Evolutionary conservation across 2,797 vertebrate genomes (phyloP).

Genomic region (Macropus fuliginosus): DNA sequence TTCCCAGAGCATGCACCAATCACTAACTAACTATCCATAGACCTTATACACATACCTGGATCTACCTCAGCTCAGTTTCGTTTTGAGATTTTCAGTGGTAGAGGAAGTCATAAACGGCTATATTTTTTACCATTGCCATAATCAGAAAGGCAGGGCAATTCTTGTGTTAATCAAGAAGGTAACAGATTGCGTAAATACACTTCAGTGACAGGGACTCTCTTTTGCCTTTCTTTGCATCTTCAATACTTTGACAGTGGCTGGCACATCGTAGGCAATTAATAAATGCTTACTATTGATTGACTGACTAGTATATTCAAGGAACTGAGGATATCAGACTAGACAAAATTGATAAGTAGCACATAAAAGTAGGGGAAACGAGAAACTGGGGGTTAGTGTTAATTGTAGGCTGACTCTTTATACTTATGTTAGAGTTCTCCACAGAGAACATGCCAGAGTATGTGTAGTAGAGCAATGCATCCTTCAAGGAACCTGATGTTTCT

Average conservation of each 20-base stretch:
- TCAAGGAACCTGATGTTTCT: neutral
- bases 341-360: neutral
- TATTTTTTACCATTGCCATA: neutral
- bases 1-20: neutral
- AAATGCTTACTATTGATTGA: neutral
- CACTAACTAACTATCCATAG: neutral
- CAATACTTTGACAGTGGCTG: neutral
- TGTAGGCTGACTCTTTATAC: neutral
- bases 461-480: neutral
- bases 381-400: too few relatives aligned
- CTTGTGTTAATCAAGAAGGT: neutral
- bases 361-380: too few relatives aligned
- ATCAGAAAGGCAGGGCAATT: neutral
- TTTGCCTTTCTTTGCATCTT: neutral
- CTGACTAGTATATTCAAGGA: neutral
- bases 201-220: neutral
- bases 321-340: neutral
- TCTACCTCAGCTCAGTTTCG: neutral
- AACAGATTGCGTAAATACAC: neutral
- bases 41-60: too few relatives aligned
- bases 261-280: neutral
- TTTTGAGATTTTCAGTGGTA: neutral
- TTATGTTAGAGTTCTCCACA: neutral
- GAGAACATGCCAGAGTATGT: neutral
- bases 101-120: neutral